phyloP scores from a whole-genome alignment of 2,888 invertebrate genomes.

The Caenorhabditis angaria region DNA sequence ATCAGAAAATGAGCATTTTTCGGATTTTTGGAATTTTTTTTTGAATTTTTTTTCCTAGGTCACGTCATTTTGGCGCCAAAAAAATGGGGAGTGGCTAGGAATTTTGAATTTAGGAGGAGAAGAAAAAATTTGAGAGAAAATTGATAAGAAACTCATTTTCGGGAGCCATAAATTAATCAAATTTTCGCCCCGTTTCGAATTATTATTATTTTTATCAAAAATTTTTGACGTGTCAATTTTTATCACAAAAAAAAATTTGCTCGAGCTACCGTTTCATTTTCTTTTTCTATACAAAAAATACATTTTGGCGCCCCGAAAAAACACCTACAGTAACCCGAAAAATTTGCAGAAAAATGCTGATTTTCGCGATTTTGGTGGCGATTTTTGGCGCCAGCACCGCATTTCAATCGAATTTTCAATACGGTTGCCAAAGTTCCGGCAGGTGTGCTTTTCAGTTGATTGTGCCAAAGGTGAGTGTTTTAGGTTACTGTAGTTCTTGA shows the following conservation, averaged over 20 bases:
- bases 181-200: not conserved
- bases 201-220: not conserved
- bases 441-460: not conserved
- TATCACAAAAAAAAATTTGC: not conserved
- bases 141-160: not conserved
- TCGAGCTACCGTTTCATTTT: not conserved
- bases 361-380: no score
- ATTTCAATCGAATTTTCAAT: not conserved
- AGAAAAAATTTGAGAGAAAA: not conserved
- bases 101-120: no score
- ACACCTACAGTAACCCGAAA: no score
- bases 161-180: not conserved
- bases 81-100: no score
- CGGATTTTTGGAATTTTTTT: no score
- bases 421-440: not conserved
- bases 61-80: no score
- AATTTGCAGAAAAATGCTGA: not conserved
- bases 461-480: not conserved
- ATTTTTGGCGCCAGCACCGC: no score
- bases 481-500: no score
- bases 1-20: no score
- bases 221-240: not conserved
- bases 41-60: no score
- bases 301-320: no score
- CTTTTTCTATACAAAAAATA: no score